Conservation (phyloP, 2,888 invertebrate genomes). For the Pseudococcus longispinus region DNA sequence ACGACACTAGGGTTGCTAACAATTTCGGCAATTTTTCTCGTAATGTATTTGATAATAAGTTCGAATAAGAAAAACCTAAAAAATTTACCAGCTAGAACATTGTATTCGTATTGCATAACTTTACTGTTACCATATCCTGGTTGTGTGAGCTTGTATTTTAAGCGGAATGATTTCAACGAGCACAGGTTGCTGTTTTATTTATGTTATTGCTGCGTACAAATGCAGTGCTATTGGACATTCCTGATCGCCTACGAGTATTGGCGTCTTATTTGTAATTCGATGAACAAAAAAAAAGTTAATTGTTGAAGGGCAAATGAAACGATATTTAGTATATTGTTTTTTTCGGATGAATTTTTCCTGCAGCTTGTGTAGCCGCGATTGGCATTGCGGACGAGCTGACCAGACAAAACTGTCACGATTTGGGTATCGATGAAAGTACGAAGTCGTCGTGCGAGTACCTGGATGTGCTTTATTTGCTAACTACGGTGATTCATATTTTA, state of each 20-base stretch:
- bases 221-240: neutral
- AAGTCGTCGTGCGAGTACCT: too few species aligned
- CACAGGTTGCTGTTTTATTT: neutral
- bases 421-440: too few species aligned
- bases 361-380: too few species aligned
- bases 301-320: neutral
- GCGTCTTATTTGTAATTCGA: neutral
- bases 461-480: neutral
- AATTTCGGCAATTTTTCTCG: neutral
- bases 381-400: too few species aligned
- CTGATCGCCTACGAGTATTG: neutral
- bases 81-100: neutral
- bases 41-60: neutral
- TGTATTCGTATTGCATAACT: neutral
- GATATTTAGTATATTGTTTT: neutral
- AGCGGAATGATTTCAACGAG: neutral
- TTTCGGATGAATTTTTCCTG: neutral
- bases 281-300: neutral
- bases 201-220: neutral
- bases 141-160: neutral
- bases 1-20: neutral
- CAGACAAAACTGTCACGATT: too few species aligned
- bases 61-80: neutral
- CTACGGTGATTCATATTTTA: neutral
- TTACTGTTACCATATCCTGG: neutral